These are phyloP conservation scores for Diprion similis DNA, from an alignment of 1,140 invertebrate species.

Conservation along the genomic window DNA sequence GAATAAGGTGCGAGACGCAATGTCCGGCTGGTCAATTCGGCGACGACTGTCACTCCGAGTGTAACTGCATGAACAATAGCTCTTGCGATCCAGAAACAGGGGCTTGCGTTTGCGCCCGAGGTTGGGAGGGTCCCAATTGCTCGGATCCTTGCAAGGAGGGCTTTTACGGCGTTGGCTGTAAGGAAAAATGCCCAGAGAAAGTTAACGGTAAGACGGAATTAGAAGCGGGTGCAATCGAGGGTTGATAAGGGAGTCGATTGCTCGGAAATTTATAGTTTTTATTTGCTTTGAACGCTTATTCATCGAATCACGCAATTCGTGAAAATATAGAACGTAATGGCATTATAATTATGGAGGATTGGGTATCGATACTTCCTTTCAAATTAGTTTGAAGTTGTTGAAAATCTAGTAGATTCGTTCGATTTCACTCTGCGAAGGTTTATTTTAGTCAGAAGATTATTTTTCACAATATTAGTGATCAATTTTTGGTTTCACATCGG, in stretches of 20 bases:
- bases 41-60: slow-evolving; percentile 75
- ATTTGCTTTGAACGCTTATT: slow-evolving; percentile 27
- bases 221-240: too few species aligned
- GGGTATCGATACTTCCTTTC: too few species aligned
- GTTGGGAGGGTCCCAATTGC: slow-evolving; percentile 84
- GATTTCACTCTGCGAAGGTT: too few species aligned
- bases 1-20: slow-evolving; percentile 77
- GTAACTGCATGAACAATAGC: slow-evolving; percentile 85
- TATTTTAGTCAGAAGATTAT: too few species aligned
- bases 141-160: slow-evolving; percentile 75
- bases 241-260: not conserved
- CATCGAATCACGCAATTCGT: slow-evolving; percentile 8
- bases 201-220: slow-evolving; percentile 63
- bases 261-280: slow-evolving; percentile 27
- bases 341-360: too few species aligned
- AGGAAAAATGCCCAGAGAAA: slow-evolving; percentile 77
- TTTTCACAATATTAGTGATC: too few species aligned
- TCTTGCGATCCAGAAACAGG: slow-evolving; percentile 85
- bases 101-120: slow-evolving; percentile 82
- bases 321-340: not conserved
- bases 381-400: too few species aligned
- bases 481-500: too few species aligned
- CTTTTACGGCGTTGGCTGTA: slow-evolving; percentile 82
- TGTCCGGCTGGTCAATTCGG: slow-evolving; percentile 84
- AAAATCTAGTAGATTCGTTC: too few species aligned